Evolutionary conservation across 1,140 invertebrate genomes (phyloP).

Genomic region (Drosophila azteca): DNA sequence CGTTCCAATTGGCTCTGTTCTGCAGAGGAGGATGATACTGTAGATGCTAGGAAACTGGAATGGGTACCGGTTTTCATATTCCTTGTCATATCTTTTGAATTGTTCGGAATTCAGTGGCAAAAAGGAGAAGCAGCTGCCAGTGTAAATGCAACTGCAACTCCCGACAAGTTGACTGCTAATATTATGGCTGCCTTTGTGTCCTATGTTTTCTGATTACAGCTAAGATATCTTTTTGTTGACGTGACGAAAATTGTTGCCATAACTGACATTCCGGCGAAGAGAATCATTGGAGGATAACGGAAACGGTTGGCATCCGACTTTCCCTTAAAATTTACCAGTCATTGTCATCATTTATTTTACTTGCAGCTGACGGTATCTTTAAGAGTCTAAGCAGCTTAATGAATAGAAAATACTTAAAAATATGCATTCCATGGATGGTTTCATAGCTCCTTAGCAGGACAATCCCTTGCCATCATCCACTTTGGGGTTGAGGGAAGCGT

Average conservation of each 20-base stretch:
- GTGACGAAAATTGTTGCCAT: conserved; percentile 51
- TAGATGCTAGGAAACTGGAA: not conserved
- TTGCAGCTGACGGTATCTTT: conserved; percentile 7
- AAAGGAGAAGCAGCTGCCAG: conserved; percentile 12
- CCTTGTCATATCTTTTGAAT: conserved; percentile 51
- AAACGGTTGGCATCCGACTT: conserved; percentile 15
- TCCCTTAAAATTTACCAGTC: conserved; percentile 7
- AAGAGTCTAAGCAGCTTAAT: conserved; percentile 37
- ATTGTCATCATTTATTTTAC: not conserved
- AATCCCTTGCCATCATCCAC: no score
- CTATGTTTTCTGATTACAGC: conserved; percentile 21
- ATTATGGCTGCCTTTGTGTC: conserved; percentile 30
- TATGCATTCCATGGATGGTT: no score
- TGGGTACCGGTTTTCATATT: conserved; percentile 18
- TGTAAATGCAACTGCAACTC: conserved; percentile 21
- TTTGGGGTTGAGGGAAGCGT: no score
- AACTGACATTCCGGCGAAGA: conserved; percentile 24
- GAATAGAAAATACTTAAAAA: conserved; percentile 58
- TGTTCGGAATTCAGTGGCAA: conserved; percentile 46
- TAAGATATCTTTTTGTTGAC: conserved; percentile 46
- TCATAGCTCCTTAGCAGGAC: no score
- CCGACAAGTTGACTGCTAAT: conserved; percentile 57
- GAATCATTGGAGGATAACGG: conserved; percentile 1
- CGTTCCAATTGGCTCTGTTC: conserved; percentile 62
- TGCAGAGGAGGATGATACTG: not conserved